phyloP scores from a whole-genome alignment of 2,113 vertebrate species.

The Hydropotes inermis region DNA sequence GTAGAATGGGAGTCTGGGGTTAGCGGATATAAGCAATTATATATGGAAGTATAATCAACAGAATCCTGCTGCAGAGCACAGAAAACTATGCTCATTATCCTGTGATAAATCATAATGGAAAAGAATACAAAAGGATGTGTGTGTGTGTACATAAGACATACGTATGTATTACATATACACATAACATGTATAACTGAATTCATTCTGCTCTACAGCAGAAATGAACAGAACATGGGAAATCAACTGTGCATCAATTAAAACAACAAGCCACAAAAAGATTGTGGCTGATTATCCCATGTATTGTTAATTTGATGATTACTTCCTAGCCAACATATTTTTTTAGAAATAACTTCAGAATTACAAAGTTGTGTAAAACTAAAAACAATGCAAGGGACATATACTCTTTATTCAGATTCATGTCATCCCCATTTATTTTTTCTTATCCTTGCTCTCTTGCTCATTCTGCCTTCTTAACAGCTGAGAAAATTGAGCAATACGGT shows the following conservation, averaged over 20 bases:
- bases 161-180: background rate
- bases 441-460: background rate
- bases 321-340: background rate
- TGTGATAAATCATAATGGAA: background rate
- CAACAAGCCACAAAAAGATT: background rate
- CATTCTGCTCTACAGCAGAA: background rate
- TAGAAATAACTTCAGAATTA: background rate
- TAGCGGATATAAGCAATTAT: background rate
- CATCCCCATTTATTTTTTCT: background rate
- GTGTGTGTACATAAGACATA: background rate
- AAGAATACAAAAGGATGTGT: background rate
- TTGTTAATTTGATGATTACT: background rate
- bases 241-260: background rate
- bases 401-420: background rate
- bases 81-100: background rate
- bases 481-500: background rate
- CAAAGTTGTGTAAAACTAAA: background rate
- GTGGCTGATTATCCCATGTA: background rate
- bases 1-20: background rate
- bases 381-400: background rate
- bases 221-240: background rate
- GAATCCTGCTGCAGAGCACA: background rate
- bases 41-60: background rate
- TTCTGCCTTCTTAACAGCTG: background rate
- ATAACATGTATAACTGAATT: background rate